A percentile compares a stretch with the other conserved stretches of the same genome.
These are phyloP conservation scores for Trichomalopsis sarcophagae DNA, from an alignment of 1,140 invertebrate species.

Conservation along the genomic window DNA sequence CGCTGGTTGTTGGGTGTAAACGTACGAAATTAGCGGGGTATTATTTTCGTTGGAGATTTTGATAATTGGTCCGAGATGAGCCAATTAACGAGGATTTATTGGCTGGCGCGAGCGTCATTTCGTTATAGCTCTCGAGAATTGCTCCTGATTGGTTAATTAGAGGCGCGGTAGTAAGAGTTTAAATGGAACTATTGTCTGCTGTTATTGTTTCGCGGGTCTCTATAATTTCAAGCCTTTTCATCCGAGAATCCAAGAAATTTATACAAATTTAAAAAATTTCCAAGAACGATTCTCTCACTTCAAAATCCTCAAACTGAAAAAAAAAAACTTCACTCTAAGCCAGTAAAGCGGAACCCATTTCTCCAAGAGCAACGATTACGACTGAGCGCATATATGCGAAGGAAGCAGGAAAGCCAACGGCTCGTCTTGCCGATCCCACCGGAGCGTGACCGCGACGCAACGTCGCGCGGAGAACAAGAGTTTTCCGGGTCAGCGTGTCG, in stretches of 20 bases:
- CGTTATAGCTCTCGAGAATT: not conserved
- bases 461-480: not conserved
- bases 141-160: no score
- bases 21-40: not conserved
- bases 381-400: not conserved
- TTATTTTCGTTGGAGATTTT: not conserved
- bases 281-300: no score
- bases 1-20: no score
- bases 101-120: not conserved
- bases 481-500: slow-evolving; percentile 2
- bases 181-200: no score
- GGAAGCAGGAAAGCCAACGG: not conserved
- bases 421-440: not conserved
- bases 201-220: no score
- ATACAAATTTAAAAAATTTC: no score
- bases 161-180: no score
- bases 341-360: not conserved
- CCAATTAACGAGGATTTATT: not conserved
- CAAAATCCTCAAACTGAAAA: no score
- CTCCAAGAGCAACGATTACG: not conserved
- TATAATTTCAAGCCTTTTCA: no score
- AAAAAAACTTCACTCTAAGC: not conserved
- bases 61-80: not conserved
- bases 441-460: not conserved
- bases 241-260: no score